Evolutionary conservation across 2,113 vertebrate species (phyloP).

Genomic region (Xiphophorus couchianus): DNA sequence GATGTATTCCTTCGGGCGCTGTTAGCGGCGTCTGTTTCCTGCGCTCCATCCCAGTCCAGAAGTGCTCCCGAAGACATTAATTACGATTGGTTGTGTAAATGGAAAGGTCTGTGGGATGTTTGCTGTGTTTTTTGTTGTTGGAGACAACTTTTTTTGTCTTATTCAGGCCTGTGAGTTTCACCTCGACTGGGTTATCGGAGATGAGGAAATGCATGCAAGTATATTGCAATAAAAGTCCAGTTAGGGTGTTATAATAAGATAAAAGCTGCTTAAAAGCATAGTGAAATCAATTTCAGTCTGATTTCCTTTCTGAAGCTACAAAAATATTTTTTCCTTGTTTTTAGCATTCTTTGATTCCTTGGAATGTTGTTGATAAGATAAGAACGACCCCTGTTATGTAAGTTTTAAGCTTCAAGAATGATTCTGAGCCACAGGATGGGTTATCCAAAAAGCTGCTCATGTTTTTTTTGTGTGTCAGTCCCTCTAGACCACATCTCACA

Average conservation of each 20-base stretch:
- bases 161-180: neutral
- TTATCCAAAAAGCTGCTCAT: constrained; percentile 26
- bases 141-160: neutral
- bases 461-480: constrained; percentile 22
- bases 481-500: constrained; percentile 34
- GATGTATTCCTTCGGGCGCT: constrained; percentile 23
- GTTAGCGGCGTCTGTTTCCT: constrained; percentile 31
- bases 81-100: constrained; percentile 17
- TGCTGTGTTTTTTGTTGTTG: neutral
- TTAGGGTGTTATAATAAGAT: constrained; percentile 30
- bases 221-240: constrained; percentile 45
- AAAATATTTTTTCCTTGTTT: neutral
- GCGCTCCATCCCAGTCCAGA: neutral
- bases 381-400: constrained; percentile 58
- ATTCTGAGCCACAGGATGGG: constrained; percentile 10
- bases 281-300: constrained; percentile 14
- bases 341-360: constrained; percentile 16
- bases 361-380: constrained; percentile 48
- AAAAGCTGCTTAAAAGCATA: constrained; percentile 39
- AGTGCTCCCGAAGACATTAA: constrained; percentile 17
- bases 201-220: neutral
- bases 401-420: constrained; percentile 27
- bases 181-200: neutral
- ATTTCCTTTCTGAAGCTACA: constrained; percentile 10
- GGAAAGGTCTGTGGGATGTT: neutral